Percentiles rank a stretch among this genome's conserved stretches.
phyloP scores from a whole-genome alignment of 2,113 vertebrate genomes.

The Syngnathus typhle region DNA sequence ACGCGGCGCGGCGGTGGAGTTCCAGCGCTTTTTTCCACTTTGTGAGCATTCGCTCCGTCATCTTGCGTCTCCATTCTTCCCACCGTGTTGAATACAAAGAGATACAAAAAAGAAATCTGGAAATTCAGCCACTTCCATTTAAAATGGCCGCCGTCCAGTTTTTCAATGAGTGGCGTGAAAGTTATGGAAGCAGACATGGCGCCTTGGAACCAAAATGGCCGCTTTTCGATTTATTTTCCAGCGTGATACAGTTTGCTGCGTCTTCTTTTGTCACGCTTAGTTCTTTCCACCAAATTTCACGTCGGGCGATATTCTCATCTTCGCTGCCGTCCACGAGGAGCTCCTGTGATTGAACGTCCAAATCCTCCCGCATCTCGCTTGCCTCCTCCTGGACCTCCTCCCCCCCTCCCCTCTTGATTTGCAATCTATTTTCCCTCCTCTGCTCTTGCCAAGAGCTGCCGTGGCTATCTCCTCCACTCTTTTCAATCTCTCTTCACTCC shows the following conservation, averaged over 20 bases:
- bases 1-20: slow-evolving; percentile 7
- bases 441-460: slow-evolving; percentile 21
- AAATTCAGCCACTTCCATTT: too few species aligned
- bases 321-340: too few species aligned
- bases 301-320: not conserved
- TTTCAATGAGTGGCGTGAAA: too few species aligned
- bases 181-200: too few species aligned
- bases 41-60: not conserved
- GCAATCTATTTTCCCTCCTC: slow-evolving; percentile 49
- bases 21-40: slow-evolving; percentile 5
- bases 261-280: too few species aligned
- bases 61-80: not conserved
- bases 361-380: slow-evolving; percentile 35
- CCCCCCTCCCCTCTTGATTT: slow-evolving; percentile 32
- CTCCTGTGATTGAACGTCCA: not conserved
- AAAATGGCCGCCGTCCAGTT: too few species aligned
- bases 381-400: slow-evolving; percentile 14
- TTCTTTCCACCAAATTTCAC: too few species aligned
- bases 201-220: too few species aligned
- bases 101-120: too few species aligned
- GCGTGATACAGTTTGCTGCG: not conserved
- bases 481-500: slow-evolving; percentile 46
- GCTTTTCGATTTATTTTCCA: not conserved
- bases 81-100: not conserved
- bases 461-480: slow-evolving; percentile 42